Base-by-base conservation (phyloP, 2,113 vertebrate genomes). In the Bombycilla garrulus region DNA sequence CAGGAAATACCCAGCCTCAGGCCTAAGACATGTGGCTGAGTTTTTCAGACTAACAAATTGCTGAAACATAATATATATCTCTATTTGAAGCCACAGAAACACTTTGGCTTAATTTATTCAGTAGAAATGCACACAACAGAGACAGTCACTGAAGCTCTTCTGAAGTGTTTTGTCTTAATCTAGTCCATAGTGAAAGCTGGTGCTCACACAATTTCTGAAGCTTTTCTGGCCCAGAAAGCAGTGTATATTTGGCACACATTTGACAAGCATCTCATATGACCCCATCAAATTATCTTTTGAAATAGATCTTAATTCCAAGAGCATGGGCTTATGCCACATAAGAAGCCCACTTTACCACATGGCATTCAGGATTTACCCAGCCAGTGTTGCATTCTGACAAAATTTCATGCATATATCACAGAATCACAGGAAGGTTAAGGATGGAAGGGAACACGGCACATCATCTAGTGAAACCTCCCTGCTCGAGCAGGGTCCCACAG, bases 371-470 rank as follows among this genome's bases (percentile, higher is more conserved):
- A 86, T 91, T 87, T 54, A 8, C n/a, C 89, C 24, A 56, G 26
- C 9, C 19, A 38, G 10, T 54, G 12, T 11, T 47, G 29, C 7
- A 42, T 84, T 94, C 86, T 74, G 40, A 86, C 38, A 48, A 15
- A 70, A 64, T 57, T 80, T 90, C 42, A 57, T 0, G 3, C 9
- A 9, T 58, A 1, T 71, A 47, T 73, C 31, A 56, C 47, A 33
- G 71, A 62, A 42, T 54, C 48, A 56, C 23, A 42, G 22, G 23
- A 56, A 77, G 26, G 31, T 42, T 56, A 48, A 36, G 29, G 31
- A 42, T 16, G 15, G 26, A 40, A 83, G 31, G 10, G 31, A 48
- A 21, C 18, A 33, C 0, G 0, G 18, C 18, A 42, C 4, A 6
- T 33, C 6, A 50, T 54, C 35, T 10, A 42, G 22, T 16, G 31